Evolutionary conservation across 2,888 invertebrate species (phyloP), one percentile per base, ranked within the genome.

Genomic region (Melipona beecheii): DNA sequence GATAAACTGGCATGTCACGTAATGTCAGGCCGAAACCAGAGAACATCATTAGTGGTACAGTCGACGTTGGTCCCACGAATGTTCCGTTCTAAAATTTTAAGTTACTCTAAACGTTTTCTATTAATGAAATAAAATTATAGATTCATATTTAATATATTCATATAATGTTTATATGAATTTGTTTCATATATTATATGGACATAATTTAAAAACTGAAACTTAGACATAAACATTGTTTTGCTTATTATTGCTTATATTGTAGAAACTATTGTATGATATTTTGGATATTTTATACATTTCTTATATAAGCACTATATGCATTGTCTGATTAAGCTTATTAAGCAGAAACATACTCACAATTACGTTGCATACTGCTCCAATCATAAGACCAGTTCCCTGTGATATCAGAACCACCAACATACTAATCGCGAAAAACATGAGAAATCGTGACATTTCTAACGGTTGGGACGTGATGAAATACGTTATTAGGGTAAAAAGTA

Each of bases 11-110:
- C 80, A 99, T 96, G 93, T 99, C 98, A 0, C 97, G 96, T 54
- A 99, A 95, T 2, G 97, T 97, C 13, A 99, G 98, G 27, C 99
- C 99, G 94, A 99, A 99, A 0, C 99, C 99, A 75, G 98, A 98
- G 94, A 99, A 99, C 97, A 99, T 97, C 97, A 99, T 98, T 96
- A 99, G 97, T 0, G 99, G 99, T 52, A 99, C 98, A 4, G 97
- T 97, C 19, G 98, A 95, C 0, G 98, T 97, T 0, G 99, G 99
- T 0, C 98, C 99, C 89, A 99, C 95, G 95, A 99, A 99, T 6
- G 99, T 99, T 9, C 99, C 99, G 93, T 98, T 98, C 98, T 98
- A 94, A 68, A 94, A 94, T 88, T 52, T n/a, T 15, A 60, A 27
- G 3, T 13, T 49, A 27, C 4, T 2, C 17, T 31, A 21, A 54